Conservation (phyloP, 2,888 invertebrate species). For the Pantelozetes paolii region DNA sequence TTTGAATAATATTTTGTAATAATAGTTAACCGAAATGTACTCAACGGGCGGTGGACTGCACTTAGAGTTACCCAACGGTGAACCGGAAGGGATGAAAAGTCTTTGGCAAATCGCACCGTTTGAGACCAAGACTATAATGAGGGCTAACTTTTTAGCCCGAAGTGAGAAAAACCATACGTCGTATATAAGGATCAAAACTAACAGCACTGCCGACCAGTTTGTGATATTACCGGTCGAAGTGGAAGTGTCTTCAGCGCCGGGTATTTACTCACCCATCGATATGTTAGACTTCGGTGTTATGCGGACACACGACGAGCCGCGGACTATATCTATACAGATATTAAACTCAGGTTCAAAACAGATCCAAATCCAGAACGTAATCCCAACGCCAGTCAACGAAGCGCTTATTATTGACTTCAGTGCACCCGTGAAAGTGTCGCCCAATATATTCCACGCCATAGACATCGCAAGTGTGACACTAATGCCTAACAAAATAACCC, state of each 20-base stretch:
- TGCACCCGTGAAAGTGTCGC: slow-evolving; percentile 61
- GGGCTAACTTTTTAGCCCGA: slow-evolving; percentile 72
- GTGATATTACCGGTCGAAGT: slow-evolving; percentile 79
- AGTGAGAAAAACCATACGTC: slow-evolving; percentile 76
- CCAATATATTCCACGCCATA: slow-evolving; percentile 54
- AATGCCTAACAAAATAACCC: slow-evolving; percentile 37
- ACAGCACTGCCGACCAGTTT: slow-evolving; percentile 55
- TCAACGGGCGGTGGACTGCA: slow-evolving; percentile 81
- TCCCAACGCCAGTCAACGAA: slow-evolving; percentile 62
- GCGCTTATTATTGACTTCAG: slow-evolving; percentile 63
- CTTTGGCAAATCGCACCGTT: slow-evolving; percentile 87
- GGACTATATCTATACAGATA: slow-evolving; percentile 62
- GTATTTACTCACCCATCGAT: slow-evolving; percentile 72
- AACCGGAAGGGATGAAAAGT: slow-evolving; percentile 70
- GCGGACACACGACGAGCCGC: slow-evolving; percentile 64
- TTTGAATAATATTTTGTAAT: neutral
- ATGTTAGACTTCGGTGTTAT: slow-evolving; percentile 77
- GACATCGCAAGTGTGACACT: slow-evolving; percentile 40
- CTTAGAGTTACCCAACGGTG: slow-evolving; percentile 75
- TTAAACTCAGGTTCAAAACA: slow-evolving; percentile 66
- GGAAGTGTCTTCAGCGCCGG: slow-evolving; percentile 65
- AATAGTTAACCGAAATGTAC: slow-evolving; percentile 58
- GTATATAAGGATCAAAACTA: slow-evolving; percentile 72
- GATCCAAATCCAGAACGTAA: slow-evolving; percentile 60
- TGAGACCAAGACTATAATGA: slow-evolving; percentile 78